These are phyloP conservation scores for Epinephelus awoara DNA, from an alignment of 2,797 vertebrate genomes.

Conservation along the genomic window DNA sequence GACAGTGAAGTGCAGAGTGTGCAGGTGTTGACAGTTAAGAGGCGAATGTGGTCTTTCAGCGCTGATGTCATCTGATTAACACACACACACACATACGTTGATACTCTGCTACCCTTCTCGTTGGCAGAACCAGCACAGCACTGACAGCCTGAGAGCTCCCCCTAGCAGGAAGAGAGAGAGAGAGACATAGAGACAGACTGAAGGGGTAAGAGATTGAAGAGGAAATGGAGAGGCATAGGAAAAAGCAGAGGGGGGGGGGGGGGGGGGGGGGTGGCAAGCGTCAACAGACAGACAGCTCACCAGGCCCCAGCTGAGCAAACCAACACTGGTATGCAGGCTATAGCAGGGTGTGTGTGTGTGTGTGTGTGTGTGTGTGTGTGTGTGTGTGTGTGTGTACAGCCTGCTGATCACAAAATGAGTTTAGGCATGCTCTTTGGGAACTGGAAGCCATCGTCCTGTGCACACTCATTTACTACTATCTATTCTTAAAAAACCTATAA, in stretches of 20 bases:
- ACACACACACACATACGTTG: conserved; percentile 11
- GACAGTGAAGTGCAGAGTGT: conserved; percentile 36
- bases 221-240: background rate
- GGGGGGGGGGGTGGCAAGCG: conserved; percentile 1
- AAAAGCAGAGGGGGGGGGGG: background rate
- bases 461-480: background rate
- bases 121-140: conserved; percentile 46
- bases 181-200: background rate
- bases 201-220: background rate
- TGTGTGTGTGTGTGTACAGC: conserved; percentile 34
- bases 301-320: conserved; percentile 54
- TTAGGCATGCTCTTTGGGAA: conserved; percentile 52
- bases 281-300: conserved; percentile 51
- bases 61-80: conserved; percentile 74
- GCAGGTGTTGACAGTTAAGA: conserved; percentile 71
- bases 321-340: conserved; percentile 55
- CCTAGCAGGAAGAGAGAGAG: conserved; percentile 87
- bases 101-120: conserved; percentile 49
- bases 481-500: background rate
- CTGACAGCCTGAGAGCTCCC: conserved; percentile 92
- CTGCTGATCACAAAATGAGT: conserved; percentile 56
- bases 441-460: conserved; percentile 32
- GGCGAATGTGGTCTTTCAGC: conserved; percentile 70
- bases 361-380: conserved; percentile 29
- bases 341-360: conserved; percentile 10